These are phyloP conservation scores for Achlya flavicornis DNA, from an alignment of 2,888 invertebrate genomes.

Conservation along the genomic window DNA sequence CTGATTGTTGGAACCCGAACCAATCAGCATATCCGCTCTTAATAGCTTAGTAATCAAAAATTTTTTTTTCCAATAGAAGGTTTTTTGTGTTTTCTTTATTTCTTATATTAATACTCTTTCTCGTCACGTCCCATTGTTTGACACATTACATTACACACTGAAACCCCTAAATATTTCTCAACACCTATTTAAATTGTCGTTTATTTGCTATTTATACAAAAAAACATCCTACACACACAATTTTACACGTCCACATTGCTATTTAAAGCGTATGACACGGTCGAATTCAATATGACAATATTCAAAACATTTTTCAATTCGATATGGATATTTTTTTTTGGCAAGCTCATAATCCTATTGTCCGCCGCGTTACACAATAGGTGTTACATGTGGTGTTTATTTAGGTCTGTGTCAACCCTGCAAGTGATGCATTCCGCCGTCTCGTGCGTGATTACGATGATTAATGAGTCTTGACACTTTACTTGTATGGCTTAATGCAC, in stretches of 20 bases:
- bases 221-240: slow-evolving; percentile 9
- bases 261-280: background rate
- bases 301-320: slow-evolving; percentile 15
- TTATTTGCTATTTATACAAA: background rate
- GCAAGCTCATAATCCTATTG: slow-evolving; percentile 29
- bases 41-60: too few relatives aligned
- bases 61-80: too few relatives aligned
- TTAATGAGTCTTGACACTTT: slow-evolving; percentile 35
- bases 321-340: slow-evolving; percentile 25
- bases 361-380: slow-evolving; percentile 35
- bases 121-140: too few relatives aligned
- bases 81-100: too few relatives aligned
- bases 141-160: background rate
- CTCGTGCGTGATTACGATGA: slow-evolving; percentile 24
- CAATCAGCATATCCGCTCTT: too few relatives aligned
- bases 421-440: slow-evolving; percentile 37
- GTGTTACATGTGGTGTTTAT: slow-evolving; percentile 36
- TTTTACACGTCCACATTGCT: background rate
- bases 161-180: background rate
- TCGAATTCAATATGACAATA: slow-evolving; percentile 3
- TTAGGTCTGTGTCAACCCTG: slow-evolving; percentile 56
- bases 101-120: too few relatives aligned
- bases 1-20: too few relatives aligned
- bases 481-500: slow-evolving; percentile 5
- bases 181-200: background rate